Conservation (phyloP, 2,888 invertebrate species). For the Leptopterna dolabrata region DNA sequence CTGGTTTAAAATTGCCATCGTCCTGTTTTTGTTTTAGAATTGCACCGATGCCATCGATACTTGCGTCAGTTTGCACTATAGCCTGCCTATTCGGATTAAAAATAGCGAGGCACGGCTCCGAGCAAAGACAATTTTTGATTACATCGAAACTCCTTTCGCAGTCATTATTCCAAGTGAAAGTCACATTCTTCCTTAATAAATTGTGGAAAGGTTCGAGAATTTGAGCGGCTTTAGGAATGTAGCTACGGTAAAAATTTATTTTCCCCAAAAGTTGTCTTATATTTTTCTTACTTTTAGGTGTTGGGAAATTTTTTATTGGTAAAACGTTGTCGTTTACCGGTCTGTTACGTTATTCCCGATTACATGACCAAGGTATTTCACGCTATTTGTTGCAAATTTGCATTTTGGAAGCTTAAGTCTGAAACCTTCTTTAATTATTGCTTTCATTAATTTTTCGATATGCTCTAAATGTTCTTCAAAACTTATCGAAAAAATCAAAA, state of each 20-base stretch:
- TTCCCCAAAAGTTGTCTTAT: slow-evolving; percentile 49
- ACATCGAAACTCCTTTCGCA: slow-evolving; percentile 32
- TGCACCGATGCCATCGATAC: slow-evolving; percentile 62
- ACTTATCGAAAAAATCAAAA: slow-evolving; percentile 60
- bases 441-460: slow-evolving; percentile 48
- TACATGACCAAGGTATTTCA: slow-evolving; percentile 52
- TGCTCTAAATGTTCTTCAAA: slow-evolving; percentile 61
- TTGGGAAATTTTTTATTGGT: slow-evolving; percentile 42
- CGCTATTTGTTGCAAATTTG: slow-evolving; percentile 41
- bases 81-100: slow-evolving; percentile 60
- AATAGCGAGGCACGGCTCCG: slow-evolving; percentile 63
- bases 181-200: slow-evolving; percentile 50
- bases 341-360: slow-evolving; percentile 40
- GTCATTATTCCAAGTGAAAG: slow-evolving; percentile 35
- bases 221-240: slow-evolving; percentile 33
- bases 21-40: slow-evolving; percentile 60
- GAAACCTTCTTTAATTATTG: slow-evolving; percentile 51
- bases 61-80: slow-evolving; percentile 61
- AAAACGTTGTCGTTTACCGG: slow-evolving; percentile 46
- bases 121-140: slow-evolving; percentile 58
- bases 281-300: slow-evolving; percentile 39
- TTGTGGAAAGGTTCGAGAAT: slow-evolving; percentile 49
- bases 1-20: slow-evolving; percentile 44
- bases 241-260: slow-evolving; percentile 50
- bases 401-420: slow-evolving; percentile 53